A percentile compares a stretch with the other conserved stretches of the same genome.
phyloP scores from a whole-genome alignment of 1,140 invertebrate genomes.

The Maconellicoccus hirsutus region DNA sequence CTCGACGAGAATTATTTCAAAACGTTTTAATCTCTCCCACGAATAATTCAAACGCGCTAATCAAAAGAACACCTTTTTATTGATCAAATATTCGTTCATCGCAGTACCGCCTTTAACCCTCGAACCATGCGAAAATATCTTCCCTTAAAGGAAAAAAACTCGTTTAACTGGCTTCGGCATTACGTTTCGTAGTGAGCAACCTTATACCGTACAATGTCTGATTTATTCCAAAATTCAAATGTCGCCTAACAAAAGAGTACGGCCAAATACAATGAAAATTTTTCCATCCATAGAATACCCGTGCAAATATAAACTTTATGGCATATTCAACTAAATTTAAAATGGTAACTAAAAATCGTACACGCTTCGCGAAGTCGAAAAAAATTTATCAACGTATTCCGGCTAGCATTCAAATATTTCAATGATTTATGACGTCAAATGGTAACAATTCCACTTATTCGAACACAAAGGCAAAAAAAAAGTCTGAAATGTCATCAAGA shows the following conservation, averaged over 20 bases:
- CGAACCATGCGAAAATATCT: not conserved
- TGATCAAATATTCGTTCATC: not conserved
- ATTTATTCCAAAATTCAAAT: constrained; percentile 5
- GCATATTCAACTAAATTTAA: not conserved
- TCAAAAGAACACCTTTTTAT: not conserved
- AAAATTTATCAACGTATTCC: too few relatives aligned
- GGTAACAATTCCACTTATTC: not conserved
- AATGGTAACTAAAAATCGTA: not conserved
- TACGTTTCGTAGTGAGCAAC: not conserved
- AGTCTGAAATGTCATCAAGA: not conserved
- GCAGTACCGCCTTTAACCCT: not conserved
- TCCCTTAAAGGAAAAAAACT: not conserved
- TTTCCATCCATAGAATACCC: not conserved
- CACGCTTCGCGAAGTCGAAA: not conserved
- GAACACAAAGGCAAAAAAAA: not conserved
- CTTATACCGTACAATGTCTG: not conserved
- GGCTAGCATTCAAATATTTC: too few relatives aligned
- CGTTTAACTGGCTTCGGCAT: not conserved
- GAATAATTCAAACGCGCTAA: not conserved
- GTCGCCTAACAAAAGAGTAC: not conserved
- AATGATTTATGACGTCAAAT: not conserved
- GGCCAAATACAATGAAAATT: not conserved
- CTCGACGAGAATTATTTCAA: not conserved
- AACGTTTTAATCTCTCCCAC: not conserved
- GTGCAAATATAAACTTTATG: not conserved